Evolutionary conservation across 2,113 vertebrate genomes (phyloP), one percentile per base, ranked within the genome.

Genomic region (Aix galericulata): DNA sequence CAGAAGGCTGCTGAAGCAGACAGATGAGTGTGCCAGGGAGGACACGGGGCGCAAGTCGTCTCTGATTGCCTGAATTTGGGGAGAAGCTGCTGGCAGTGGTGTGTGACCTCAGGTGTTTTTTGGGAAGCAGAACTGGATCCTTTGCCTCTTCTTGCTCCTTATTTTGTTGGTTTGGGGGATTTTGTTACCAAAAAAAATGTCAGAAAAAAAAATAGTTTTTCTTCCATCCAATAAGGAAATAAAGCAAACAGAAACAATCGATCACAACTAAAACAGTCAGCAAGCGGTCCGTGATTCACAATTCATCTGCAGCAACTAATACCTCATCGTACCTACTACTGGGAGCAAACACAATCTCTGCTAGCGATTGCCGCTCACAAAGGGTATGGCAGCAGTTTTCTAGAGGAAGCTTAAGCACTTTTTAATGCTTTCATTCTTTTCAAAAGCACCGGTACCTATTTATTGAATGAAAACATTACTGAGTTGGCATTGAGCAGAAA

Each of bases 1-100:
- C 38, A 96, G 98, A 72, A 99, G 99, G 97, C 97, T 99, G 96
- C 95, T 99, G 96, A 99, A 99, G 97, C 99, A 99, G 97, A 98
- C 99, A 8, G 99, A 99, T 2, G 99, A 99, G 71, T 98, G 98
- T 52, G 63, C 98, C 73, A 98, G 99, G 98, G 99, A 99, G 20
- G 99, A 99, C 50, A 91, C 96, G 0, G 85, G 97, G 72, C 98
- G 98, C 97, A 99, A 98, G 86, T 95, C 96, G 4, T 95, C 97
- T 2, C 42, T 98, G 69, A 95, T 98, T 0, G 97, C 97, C 46
- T 97, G 95, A 97, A 32, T 52, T 56, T 0, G 21, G 46, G 73
- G 60, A 66, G 67, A 88, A 89, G 85, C 94, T 93, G 90, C 92
- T 85, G 93, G 91, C 87, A 83, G 90, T 93, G 83, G 68, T 87